Percentiles rank a stretch among this genome's conserved stretches.
These are phyloP conservation scores for Panzeria rudis DNA, from an alignment of 2,888 invertebrate genomes.

Conservation along the genomic window DNA sequence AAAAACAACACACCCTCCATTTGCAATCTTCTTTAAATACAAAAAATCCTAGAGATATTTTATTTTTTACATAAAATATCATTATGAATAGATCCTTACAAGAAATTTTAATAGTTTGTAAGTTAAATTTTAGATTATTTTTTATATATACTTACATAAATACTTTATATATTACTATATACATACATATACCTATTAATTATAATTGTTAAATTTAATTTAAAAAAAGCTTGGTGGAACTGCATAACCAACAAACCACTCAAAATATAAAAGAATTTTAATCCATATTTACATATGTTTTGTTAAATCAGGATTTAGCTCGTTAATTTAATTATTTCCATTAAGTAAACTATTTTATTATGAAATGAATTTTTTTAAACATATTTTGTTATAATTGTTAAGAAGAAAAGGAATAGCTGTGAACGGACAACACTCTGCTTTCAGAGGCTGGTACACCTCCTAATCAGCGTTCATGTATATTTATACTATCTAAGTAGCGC, in stretches of 20 bases:
- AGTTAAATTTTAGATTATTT: constrained; percentile 44
- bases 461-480: no score
- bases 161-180: constrained; percentile 23
- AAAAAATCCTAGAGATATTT: constrained; percentile 54
- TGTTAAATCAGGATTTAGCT: not conserved
- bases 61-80: constrained; percentile 41
- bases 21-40: constrained; percentile 16
- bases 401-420: no score
- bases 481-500: no score
- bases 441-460: no score
- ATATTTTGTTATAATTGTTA: no score
- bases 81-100: constrained; percentile 11
- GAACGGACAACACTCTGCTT: no score
- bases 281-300: not conserved
- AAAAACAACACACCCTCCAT: constrained; percentile 50
- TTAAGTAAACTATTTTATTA: no score
- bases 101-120: constrained; percentile 46
- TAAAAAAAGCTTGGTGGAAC: not conserved
- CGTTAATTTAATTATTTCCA: no score
- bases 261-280: not conserved
- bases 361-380: no score
- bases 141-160: constrained; percentile 34
- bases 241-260: not conserved
- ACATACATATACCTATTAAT: not conserved
- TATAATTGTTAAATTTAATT: constrained; percentile 29